Base-by-base conservation (phyloP, 2,797 vertebrate genomes). In the Chelon labrosus region DNA sequence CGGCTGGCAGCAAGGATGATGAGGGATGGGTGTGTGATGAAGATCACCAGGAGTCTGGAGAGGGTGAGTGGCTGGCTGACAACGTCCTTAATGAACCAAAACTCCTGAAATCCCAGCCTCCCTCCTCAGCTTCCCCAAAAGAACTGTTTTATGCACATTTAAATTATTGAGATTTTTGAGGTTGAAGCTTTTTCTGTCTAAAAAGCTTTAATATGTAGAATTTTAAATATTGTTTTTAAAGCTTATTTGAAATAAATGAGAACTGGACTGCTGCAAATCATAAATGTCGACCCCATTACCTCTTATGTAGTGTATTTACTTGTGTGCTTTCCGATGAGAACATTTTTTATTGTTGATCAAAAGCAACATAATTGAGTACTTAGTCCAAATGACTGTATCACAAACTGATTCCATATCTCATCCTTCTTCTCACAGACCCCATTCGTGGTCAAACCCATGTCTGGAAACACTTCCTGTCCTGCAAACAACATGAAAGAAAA, bases 11-110 rank as follows among this genome's bases (percentile, higher is more conserved):
- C 93, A 90, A 95, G 93, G 85, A 95, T 99, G 96, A 96, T 97
- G 82, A 93, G 86, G 60, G 97, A 99, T 35, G 96, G 97, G 20
- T 98, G 97, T 82, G 79, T 95, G 60, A 95, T 99, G 92, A 97
- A 94, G 91, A 87, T 96, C 62, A 99, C 97, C 0, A 96, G 95
- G 82, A 95, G 90, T 60, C 91, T 96, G 69, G 92, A 94, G 77
- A 92, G 95, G 96, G 98, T 99, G 92, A 95, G 97, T 97, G 85
- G 79, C 59, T 80, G 71, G 72, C 89, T 86, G 5, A n/a, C 42
- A 1, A 49, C 47, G 1, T 22, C 51, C 38, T 2, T 55, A 65
- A 62, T 31, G 19, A 73, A 58, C 55, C 19, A 65, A 46, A 46
- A 16, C 72, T 63, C 31, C 75, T 77, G 70, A 79, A 73, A 10